Evolutionary conservation across 2,888 invertebrate species (phyloP), one percentile per base, ranked within the genome.

Genomic region (Nomada hirtipes): DNA sequence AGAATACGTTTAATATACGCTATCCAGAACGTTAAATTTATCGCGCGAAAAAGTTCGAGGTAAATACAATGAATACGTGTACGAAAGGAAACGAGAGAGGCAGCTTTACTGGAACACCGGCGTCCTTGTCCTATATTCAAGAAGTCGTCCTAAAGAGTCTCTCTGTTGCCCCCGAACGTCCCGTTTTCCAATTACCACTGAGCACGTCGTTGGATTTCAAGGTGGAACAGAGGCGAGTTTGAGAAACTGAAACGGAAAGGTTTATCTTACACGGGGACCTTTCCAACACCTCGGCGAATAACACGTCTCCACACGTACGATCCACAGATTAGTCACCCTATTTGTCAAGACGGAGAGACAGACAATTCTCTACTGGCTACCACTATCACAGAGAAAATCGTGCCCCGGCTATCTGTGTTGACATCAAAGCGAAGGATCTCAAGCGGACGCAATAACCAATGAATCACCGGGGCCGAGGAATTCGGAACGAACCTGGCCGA

Each of bases 91-190:
- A 55, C 61, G 60, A 4, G 26, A 18, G 23, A 50, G 50, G 71
- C 61, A 26, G 75, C n/a, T 64, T 63, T n/a, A n/a, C 42, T 57
- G 63, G 63, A 15, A 52, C 63, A 71, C 36, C 36, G 29, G n/a
- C 47, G 76, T 76, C 76, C 76, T 76, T 76, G 76, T 26, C 76
- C 76, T 13, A 72, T 63, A 72, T 76, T 11, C 42, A 29, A 20
- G 20, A 10, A 70, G 29, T 10, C 47, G 47, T 72, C 57, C 20
- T 47, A 10, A n/a, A 36, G 60, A 20, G 20, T 47, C 26, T 20
- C 50, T 18, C n/a, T 72, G 20, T 36, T 23, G n/a, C 63, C 57
- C 57, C 20, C 42, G 57, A 57, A 57, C 57, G 63, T 50, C 42
- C 36, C 20, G 29, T 64, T 64, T 76, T 71, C 42, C 76, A 72